Base-by-base conservation (phyloP, 2,797 vertebrate species). In the Hippocampus kuda region DNA sequence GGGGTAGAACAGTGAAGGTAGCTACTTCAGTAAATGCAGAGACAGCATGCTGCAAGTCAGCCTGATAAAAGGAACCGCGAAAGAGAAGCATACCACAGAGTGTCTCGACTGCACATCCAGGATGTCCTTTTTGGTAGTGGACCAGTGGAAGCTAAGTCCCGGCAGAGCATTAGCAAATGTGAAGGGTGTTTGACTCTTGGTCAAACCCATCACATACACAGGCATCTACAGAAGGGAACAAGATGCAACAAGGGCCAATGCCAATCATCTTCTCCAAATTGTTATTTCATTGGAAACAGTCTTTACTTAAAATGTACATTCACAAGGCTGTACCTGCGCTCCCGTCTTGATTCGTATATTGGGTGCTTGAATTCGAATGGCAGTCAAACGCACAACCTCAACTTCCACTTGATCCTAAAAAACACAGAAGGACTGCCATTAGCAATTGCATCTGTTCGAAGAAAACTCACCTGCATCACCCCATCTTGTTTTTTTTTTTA, bases 321-420 rank as follows among this genome's bases (percentile, higher is more conserved):
- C 49, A 38, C 16, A 63, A 66, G 27, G 51, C 15, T 26, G n/a
- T 75, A 98, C 97, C 94, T 94, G 90, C 7, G 94, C 90, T 15
- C 93, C 94, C 0, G 91, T 93, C 84, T 96, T 94, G 91, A 99
- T 93, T 62, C 93, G 88, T 1, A 94, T 98, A 70, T 98, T 92
- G 3, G 97, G 97, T 7, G 93, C 93, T 26, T 84, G 86, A 81
- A 99, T 98, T 73, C 94, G 90, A 75, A 99, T 91, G 0, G 88
- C 94, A 48, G 81, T 88, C 74, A 99, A 89, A 72, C 88, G 90
- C 3, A 98, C 89, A 30, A 99, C 94, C 76, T 99, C 95, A 22
- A 99, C 92, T 71, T 97, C 92, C 62, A 75, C 94, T 68, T 90
- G 86, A 83, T 98, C 97, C 97, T 99, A 73, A 57, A 67, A 73